A percentile compares a stretch with the other conserved stretches of the same genome.
phyloP scores from a whole-genome alignment of 2,888 invertebrate genomes.

The Ennomos quercinarius region DNA sequence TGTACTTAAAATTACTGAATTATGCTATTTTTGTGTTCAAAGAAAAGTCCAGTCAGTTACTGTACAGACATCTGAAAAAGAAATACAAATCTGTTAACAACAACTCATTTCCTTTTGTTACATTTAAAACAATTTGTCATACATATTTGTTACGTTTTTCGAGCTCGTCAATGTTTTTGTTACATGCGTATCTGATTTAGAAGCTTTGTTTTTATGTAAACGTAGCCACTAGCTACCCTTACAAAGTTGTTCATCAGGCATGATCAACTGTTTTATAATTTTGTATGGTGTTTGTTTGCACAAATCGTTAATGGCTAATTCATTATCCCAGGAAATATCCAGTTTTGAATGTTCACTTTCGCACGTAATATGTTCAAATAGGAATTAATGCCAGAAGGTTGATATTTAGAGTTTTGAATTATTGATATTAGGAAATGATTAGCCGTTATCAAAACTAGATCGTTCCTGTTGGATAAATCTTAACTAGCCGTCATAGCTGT shows the following conservation, averaged over 20 bases:
- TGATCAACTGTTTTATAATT: constrained; percentile 11
- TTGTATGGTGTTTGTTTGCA: constrained; percentile 15
- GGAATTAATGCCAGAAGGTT: too few species aligned
- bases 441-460: not conserved
- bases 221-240: not conserved
- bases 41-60: too few species aligned
- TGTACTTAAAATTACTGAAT: too few species aligned
- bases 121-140: not conserved
- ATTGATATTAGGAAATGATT: too few species aligned
- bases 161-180: constrained; percentile 12
- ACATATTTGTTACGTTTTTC: not conserved
- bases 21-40: too few species aligned
- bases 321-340: constrained; percentile 1
- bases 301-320: constrained; percentile 1
- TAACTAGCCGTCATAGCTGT: not conserved
- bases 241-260: constrained; percentile 14
- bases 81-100: too few species aligned
- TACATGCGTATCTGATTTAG: constrained; percentile 9
- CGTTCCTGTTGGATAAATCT: constrained; percentile 6
- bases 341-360: not conserved
- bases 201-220: constrained; percentile 18
- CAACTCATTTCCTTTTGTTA: constrained; percentile 2
- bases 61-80: not conserved
- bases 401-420: too few species aligned
- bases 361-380: too few species aligned